Conservation (phyloP, 2,888 invertebrate species). For the Pseudeuparius sepicola region DNA sequence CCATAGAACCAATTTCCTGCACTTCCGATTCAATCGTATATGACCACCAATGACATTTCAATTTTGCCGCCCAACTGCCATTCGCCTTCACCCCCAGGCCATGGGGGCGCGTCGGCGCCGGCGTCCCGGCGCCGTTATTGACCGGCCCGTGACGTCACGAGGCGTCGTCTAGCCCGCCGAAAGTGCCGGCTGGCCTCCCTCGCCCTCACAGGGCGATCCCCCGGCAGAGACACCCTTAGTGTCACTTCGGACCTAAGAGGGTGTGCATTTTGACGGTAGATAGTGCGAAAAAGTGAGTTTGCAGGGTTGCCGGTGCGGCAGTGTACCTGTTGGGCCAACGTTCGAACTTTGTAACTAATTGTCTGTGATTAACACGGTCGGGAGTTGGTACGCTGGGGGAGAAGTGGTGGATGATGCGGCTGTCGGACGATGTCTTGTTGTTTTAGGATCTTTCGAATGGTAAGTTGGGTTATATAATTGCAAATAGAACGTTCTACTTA, state of each 20-base stretch:
- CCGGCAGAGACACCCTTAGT: constrained; percentile 12
- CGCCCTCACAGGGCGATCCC: constrained; percentile 20
- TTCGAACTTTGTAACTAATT: no score
- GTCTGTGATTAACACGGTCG: not conserved
- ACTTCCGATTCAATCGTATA: not conserved
- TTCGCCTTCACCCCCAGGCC: no score
- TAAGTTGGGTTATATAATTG: no score
- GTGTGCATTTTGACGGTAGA: no score
- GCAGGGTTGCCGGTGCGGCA: no score
- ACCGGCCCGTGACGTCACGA: constrained; percentile 40
- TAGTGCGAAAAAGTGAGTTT: no score
- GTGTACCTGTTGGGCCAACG: no score
- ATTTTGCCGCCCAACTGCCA: no score
- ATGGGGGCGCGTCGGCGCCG: constrained; percentile 34
- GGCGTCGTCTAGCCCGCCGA: constrained; percentile 36
- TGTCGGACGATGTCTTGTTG: constrained; percentile 32
- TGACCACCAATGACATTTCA: no score
- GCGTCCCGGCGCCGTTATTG: constrained; percentile 40
- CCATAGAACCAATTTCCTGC: no score
- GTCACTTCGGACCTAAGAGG: no score
- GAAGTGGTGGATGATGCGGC: constrained; percentile 6
- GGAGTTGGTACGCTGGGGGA: not conserved
- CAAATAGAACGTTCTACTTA: no score
- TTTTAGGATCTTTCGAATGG: constrained; percentile 39
- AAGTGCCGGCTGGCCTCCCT: constrained; percentile 18